Conservation (phyloP, 2,797 vertebrate species). For the Babyrousa celebensis region DNA sequence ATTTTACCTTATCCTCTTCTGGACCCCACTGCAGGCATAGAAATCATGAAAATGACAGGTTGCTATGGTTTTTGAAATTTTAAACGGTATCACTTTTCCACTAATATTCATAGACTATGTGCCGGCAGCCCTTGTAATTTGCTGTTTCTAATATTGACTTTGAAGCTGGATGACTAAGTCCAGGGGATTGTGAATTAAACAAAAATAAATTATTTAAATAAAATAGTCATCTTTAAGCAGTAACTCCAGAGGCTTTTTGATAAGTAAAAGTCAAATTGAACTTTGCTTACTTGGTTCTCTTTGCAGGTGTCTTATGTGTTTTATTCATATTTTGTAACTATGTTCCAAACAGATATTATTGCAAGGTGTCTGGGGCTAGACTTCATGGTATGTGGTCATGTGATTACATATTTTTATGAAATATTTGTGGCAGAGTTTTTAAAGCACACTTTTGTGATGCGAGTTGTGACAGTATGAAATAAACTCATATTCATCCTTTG, state of each 20-base stretch:
- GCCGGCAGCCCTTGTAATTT: background rate
- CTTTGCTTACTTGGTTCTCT: conserved; percentile 26
- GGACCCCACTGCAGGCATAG: background rate
- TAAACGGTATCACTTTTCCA: background rate
- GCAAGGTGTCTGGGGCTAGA: background rate
- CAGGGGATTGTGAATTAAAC: background rate
- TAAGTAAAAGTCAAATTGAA: conserved; percentile 54
- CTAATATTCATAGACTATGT: background rate
- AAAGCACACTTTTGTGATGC: background rate
- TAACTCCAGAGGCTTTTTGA: background rate
- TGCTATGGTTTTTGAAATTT: background rate
- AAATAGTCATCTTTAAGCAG: background rate
- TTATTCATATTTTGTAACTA: background rate
- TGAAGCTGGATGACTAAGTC: background rate
- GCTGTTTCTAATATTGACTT: conserved; percentile 22
- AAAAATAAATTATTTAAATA: conserved; percentile 63
- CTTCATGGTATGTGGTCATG: background rate
- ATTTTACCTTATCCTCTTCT: background rate
- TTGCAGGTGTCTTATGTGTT: conserved; percentile 1
- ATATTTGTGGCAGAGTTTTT: background rate
- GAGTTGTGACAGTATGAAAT: background rate
- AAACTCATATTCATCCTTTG: background rate
- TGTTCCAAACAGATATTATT: background rate
- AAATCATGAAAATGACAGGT: background rate
- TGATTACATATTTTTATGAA: conserved; percentile 3